Evolutionary conservation across 2,113 vertebrate species (phyloP).

Genomic region (Callipepla californica): DNA sequence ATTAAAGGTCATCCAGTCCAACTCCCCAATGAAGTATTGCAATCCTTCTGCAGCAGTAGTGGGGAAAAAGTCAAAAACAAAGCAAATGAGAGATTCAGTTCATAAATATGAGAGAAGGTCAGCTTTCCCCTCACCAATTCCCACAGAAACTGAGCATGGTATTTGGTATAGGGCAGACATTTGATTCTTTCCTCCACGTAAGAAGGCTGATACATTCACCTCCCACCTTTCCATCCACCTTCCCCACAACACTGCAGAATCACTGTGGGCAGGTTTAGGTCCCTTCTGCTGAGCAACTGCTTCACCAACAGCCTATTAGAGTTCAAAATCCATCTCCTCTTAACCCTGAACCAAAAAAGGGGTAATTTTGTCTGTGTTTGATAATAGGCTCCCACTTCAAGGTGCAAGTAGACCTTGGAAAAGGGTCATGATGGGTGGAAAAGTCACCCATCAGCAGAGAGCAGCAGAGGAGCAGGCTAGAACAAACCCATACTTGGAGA

Average conservation of each 20-base stretch:
- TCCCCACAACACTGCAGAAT: fast-evolving
- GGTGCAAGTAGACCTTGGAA: not conserved
- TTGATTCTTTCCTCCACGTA: conserved; percentile 26
- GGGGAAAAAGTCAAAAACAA: fast-evolving
- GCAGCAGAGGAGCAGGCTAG: not conserved
- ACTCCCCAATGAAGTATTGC: not conserved
- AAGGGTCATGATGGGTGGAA: not conserved
- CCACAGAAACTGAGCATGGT: not conserved
- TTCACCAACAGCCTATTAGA: not conserved
- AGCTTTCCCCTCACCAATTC: conserved; percentile 51
- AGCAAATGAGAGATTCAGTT: conserved; percentile 18
- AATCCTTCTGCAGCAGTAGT: not conserved
- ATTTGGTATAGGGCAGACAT: conserved; percentile 53
- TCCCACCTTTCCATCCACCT: not conserved
- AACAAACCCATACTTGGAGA: conserved; percentile 11
- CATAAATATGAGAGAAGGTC: conserved; percentile 62
- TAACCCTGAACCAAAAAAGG: not conserved
- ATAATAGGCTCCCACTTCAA: not conserved
- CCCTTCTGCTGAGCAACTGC: not conserved
- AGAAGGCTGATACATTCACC: not conserved
- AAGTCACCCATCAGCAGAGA: not conserved
- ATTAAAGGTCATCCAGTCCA: too few relatives aligned
- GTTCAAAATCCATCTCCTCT: not conserved
- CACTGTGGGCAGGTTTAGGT: fast-evolving
- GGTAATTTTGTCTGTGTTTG: not conserved